Conservation (phyloP, 1,140 invertebrate genomes). For the Octopus sinensis region DNA sequence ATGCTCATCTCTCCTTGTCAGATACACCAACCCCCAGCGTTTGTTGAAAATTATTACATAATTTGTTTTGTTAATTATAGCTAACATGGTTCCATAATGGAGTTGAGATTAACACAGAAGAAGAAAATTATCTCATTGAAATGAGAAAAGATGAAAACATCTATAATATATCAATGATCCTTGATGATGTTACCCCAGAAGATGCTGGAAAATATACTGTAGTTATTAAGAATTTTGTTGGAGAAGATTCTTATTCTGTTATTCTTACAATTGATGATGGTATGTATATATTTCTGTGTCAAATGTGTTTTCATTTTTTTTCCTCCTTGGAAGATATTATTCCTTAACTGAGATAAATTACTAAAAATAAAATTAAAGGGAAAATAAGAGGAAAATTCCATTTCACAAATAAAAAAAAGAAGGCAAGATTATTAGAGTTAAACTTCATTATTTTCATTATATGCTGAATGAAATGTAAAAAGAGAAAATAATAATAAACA, state of each 20-base stretch:
- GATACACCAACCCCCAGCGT: too few species aligned
- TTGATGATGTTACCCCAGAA: conserved; percentile 46
- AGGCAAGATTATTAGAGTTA: too few species aligned
- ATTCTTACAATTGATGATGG: not conserved
- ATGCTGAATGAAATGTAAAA: too few species aligned
- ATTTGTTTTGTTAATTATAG: conserved; percentile 5
- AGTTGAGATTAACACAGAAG: not conserved
- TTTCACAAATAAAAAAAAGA: too few species aligned
- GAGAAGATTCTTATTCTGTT: not conserved
- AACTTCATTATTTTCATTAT: too few species aligned
- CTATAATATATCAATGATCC: conserved; percentile 35
- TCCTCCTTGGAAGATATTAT: too few species aligned
- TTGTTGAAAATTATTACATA: not conserved
- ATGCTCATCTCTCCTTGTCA: too few species aligned
- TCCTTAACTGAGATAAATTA: too few species aligned
- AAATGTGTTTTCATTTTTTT: not conserved
- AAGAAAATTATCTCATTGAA: not conserved
- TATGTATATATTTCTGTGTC: not conserved
- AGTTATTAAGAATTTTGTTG: not conserved
- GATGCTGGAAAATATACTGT: conserved; percentile 57
- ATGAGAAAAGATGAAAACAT: not conserved
- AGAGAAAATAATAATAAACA: too few species aligned
- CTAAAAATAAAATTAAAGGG: too few species aligned
- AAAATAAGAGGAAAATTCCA: too few species aligned
- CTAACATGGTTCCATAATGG: conserved; percentile 7